These are phyloP conservation scores for Notoglanidium macrostoma DNA, from an alignment of 2,797 vertebrate genomes.

Conservation along the genomic window DNA sequence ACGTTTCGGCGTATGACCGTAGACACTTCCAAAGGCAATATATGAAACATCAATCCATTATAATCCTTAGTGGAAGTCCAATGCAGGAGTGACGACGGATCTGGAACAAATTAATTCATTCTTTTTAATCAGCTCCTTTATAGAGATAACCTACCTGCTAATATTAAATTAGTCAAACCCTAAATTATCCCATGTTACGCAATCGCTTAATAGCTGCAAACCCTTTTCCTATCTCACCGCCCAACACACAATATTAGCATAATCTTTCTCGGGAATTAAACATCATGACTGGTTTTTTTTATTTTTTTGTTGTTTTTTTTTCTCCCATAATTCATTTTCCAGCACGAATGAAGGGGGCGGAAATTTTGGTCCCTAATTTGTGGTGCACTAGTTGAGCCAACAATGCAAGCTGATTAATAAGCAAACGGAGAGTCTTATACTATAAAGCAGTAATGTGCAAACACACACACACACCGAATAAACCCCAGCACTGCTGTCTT, in stretches of 20 bases:
- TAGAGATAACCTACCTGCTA: not conserved
- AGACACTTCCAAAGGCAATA: not conserved
- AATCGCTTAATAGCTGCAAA: not conserved
- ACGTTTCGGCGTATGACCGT: not conserved
- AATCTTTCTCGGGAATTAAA: conserved; percentile 51
- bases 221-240: not conserved
- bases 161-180: not conserved
- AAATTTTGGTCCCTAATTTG: conserved; percentile 56
- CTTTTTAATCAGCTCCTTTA: not conserved
- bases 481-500: conserved; percentile 40
- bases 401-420: conserved; percentile 68
- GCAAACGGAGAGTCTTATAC: conserved; percentile 59
- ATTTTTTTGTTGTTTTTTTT: conserved; percentile 40
- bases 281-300: conserved; percentile 50
- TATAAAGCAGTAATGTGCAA: conserved; percentile 29
- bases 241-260: conserved; percentile 1
- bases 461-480: conserved; percentile 35
- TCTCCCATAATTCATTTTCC: conserved; percentile 54
- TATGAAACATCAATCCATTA: not conserved
- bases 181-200: not conserved
- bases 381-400: conserved; percentile 50
- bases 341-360: conserved; percentile 60
- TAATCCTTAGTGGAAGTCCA: not conserved
- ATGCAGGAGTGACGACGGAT: not conserved
- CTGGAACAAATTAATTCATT: not conserved